Evolutionary conservation across 2,888 invertebrate genomes (phyloP).

Genomic region (Acleris cristana): DNA sequence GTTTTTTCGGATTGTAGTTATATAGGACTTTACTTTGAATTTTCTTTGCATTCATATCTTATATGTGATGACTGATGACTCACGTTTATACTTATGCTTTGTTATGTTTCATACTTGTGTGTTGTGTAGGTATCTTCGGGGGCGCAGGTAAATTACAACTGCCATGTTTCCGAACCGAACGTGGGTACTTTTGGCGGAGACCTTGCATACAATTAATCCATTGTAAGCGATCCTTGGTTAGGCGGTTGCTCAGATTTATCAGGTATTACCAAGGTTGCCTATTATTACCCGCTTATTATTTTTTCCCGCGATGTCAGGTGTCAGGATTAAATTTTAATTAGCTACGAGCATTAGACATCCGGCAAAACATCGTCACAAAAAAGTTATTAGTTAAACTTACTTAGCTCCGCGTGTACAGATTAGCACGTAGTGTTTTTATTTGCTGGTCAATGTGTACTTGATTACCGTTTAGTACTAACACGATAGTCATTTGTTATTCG

Average conservation of each 20-base stretch:
- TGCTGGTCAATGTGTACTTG: neutral
- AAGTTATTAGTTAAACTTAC: conserved; percentile 6
- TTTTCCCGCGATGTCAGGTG: conserved; percentile 14
- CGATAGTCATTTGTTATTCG: neutral
- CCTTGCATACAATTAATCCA: conserved; percentile 67
- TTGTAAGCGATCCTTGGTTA: conserved; percentile 63
- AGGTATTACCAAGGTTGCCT: conserved; percentile 24
- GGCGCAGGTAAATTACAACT: conserved; percentile 66
- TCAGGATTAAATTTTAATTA: conserved; percentile 31
- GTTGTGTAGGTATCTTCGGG: conserved; percentile 49
- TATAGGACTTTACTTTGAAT: too few species aligned
- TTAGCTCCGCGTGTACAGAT: conserved; percentile 13
- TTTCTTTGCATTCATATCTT: conserved; percentile 1
- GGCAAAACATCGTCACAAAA: conserved; percentile 19
- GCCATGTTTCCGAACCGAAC: conserved; percentile 61
- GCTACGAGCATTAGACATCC: conserved; percentile 13
- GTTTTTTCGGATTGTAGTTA: too few species aligned
- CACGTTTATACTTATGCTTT: conserved; percentile 27
- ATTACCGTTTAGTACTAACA: neutral
- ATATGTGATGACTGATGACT: conserved; percentile 16
- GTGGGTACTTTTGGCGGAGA: conserved; percentile 70
- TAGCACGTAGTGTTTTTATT: neutral
- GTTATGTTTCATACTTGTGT: conserved; percentile 39
- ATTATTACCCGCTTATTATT: conserved; percentile 26
- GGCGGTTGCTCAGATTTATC: conserved; percentile 45